Percentiles rank a stretch among this genome's conserved stretches.
Evolutionary conservation across 2,888 invertebrate genomes (phyloP).

Genomic region (Eilema sororculum): DNA sequence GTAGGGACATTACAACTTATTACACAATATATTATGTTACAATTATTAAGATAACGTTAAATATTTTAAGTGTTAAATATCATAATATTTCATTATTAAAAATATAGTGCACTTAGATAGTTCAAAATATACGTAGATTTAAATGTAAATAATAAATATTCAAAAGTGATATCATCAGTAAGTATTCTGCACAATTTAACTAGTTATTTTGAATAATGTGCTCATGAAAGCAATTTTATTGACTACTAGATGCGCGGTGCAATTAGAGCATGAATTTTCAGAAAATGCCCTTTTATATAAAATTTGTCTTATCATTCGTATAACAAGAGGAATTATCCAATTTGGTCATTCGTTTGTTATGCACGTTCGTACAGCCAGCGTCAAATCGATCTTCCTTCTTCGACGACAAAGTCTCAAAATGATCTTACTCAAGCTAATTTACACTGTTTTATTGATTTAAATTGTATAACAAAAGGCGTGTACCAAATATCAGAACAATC

Average conservation of each 20-base stretch:
- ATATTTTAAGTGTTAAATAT: neutral
- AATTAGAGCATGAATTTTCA: too few relatives aligned
- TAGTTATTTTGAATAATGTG: neutral
- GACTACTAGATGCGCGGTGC: neutral
- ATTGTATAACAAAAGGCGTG: too few relatives aligned
- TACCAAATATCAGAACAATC: too few relatives aligned
- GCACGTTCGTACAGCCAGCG: too few relatives aligned
- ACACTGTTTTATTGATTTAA: too few relatives aligned
- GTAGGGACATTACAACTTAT: slow-evolving; percentile 48
- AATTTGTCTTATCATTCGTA: too few relatives aligned
- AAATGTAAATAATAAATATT: neutral
- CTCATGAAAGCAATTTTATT: neutral
- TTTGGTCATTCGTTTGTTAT: too few relatives aligned
- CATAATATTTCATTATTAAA: neutral
- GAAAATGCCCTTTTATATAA: too few relatives aligned
- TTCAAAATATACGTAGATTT: neutral
- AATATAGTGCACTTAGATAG: neutral
- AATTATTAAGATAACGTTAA: slow-evolving; percentile 3
- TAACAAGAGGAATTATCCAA: too few relatives aligned
- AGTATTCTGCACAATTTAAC: neutral
- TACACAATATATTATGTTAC: neutral
- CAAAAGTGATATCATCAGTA: neutral
- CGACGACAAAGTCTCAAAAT: too few relatives aligned
- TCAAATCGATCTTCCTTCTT: too few relatives aligned
- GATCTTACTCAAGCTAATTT: too few relatives aligned